phyloP scores from a whole-genome alignment of 2,113 vertebrate species.

The Antechinus flavipes region DNA sequence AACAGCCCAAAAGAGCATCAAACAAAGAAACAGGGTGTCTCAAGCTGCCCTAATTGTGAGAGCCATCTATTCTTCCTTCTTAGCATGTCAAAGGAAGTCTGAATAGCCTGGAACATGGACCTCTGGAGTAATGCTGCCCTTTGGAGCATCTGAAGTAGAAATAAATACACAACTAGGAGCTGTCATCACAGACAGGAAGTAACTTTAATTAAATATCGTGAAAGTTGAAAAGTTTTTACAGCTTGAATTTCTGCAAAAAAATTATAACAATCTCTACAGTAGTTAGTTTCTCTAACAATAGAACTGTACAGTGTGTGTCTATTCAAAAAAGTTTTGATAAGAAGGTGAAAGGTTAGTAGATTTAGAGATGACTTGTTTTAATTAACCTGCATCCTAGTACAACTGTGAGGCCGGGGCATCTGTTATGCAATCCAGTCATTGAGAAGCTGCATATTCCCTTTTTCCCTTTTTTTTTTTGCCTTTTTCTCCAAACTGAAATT shows the following conservation, averaged over 20 bases:
- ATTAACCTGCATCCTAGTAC: constrained; percentile 85
- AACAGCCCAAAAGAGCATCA: constrained; percentile 50
- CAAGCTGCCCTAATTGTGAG: constrained; percentile 9
- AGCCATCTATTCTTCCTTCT: constrained; percentile 35
- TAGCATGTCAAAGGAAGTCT: constrained; percentile 51
- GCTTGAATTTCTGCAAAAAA: constrained; percentile 98
- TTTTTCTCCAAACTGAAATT: constrained; percentile 80
- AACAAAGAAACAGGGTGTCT: constrained; percentile 58
- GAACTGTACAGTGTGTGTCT: constrained; percentile 99
- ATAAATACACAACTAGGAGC: constrained; percentile 84
- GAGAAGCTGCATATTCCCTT: constrained; percentile 80
- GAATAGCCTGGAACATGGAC: constrained; percentile 52
- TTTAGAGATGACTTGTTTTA: constrained; percentile 86
- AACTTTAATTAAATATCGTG: constrained; percentile 99
- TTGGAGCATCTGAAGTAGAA: constrained; percentile 74
- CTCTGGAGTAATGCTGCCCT: constrained; percentile 24
- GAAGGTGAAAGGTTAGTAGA: constrained; percentile 93
- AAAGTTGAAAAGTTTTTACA: constrained; percentile 99
- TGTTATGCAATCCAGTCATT: constrained; percentile 84
- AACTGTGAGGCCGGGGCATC: constrained; percentile 84
- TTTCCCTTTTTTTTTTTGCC: background rate
- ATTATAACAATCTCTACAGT: constrained; percentile 99
- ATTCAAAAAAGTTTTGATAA: constrained; percentile 90
- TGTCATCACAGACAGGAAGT: constrained; percentile 97
- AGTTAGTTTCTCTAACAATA: constrained; percentile 95